Evolutionary conservation across 2,888 invertebrate species (phyloP).

Genomic region (Agrilus biguttatus): DNA sequence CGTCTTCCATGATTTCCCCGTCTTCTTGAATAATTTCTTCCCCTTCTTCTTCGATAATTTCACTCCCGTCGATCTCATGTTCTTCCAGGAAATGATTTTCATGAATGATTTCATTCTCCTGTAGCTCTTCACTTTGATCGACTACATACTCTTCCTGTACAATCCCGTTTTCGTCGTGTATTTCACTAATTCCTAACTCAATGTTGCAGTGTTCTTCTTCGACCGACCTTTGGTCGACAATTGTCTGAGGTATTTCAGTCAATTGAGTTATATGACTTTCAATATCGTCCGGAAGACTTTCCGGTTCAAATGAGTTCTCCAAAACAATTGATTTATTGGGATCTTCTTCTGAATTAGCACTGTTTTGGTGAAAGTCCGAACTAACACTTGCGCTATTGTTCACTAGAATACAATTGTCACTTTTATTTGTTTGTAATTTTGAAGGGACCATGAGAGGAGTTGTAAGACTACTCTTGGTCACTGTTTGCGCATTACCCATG

Average conservation of each 20-base stretch:
- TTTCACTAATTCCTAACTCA: not conserved
- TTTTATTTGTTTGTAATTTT: slow-evolving; percentile 9
- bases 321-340: not conserved
- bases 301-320: not conserved
- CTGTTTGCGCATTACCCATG: slow-evolving; percentile 9
- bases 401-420: slow-evolving; percentile 1
- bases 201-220: not conserved
- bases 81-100: not conserved
- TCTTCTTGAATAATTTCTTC: slow-evolving; percentile 2
- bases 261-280: slow-evolving; percentile 14
- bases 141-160: not conserved
- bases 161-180: not conserved
- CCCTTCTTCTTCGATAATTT: slow-evolving; percentile 2
- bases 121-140: not conserved
- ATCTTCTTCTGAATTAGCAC: slow-evolving; percentile 2
- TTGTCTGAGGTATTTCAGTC: slow-evolving; percentile 10
- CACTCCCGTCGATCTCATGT: slow-evolving; percentile 1
- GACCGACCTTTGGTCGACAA: not conserved
- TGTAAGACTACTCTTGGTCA: slow-evolving; percentile 14
- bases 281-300: slow-evolving; percentile 8
- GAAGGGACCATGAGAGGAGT: slow-evolving; percentile 13
- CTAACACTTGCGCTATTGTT: no score
- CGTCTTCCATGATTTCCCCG: not conserved
- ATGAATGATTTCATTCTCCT: not conserved
- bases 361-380: not conserved